Conservation (phyloP, 2,113 vertebrate genomes). For the Coturnix japonica region DNA sequence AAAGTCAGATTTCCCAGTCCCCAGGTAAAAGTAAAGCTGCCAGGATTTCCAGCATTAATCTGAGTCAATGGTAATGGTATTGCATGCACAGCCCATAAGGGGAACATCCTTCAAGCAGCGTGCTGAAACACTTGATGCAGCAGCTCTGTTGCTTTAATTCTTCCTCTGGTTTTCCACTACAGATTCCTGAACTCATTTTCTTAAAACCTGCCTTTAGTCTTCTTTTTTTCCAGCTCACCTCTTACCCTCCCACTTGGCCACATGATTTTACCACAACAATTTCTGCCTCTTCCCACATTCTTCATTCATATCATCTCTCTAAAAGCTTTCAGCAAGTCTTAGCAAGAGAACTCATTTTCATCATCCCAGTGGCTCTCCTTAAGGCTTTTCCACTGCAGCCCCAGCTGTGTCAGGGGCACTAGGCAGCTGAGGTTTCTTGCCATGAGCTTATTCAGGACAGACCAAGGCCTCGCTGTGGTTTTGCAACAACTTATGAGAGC, state of each 20-base stretch:
- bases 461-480: not conserved
- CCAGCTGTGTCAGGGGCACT: accelerated
- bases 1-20: conserved; percentile 28
- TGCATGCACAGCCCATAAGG: not conserved
- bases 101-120: not conserved
- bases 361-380: not conserved
- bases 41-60: conserved; percentile 42
- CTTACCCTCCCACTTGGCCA: not conserved
- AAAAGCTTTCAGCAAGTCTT: not conserved
- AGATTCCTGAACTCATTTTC: not conserved
- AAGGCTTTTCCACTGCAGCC: not conserved
- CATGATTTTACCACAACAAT: not conserved
- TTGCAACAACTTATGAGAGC: not conserved
- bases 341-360: not conserved
- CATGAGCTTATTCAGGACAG: not conserved
- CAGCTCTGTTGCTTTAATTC: not conserved
- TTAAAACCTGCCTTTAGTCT: not conserved
- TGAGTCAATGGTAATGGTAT: not conserved
- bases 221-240: not conserved
- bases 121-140: not conserved
- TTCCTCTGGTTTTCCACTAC: not conserved
- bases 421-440: not conserved
- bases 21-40: not conserved
- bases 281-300: not conserved
- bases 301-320: not conserved